Evolutionary conservation across 1,140 invertebrate genomes (phyloP).

Genomic region (Berghia stephanieae): DNA sequence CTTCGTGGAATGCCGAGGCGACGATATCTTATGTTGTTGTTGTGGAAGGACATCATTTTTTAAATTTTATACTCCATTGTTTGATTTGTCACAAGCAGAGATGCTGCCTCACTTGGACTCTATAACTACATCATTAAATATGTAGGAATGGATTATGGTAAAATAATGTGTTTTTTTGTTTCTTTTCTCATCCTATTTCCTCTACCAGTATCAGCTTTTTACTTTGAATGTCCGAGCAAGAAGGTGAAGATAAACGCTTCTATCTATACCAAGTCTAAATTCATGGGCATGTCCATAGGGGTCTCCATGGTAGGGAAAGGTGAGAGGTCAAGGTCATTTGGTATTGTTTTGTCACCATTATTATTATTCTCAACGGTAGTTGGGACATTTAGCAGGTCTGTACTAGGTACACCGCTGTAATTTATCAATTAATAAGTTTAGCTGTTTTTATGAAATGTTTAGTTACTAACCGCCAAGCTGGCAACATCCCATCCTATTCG

Average conservation of each 20-base stretch:
- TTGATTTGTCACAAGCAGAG: too few species aligned
- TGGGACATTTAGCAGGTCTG: neutral
- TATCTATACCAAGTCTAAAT: constrained; percentile 98
- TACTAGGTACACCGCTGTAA: neutral
- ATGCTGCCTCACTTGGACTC: too few species aligned
- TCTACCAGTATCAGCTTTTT: constrained; percentile 90
- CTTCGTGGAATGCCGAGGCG: too few species aligned
- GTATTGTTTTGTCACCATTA: neutral
- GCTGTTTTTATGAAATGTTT: too few species aligned
- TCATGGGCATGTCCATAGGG: constrained; percentile 92
- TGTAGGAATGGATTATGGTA: too few species aligned
- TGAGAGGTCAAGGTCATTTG: constrained; percentile 37
- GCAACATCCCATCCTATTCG: too few species aligned
- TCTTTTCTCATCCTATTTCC: neutral
- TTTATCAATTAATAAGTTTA: neutral
- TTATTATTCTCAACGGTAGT: neutral
- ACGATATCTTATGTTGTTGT: too few species aligned
- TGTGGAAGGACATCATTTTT: too few species aligned
- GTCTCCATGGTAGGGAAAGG: constrained; percentile 70
- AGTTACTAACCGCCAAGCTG: too few species aligned
- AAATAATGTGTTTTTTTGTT: neutral
- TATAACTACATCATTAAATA: too few species aligned
- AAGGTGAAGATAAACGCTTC: constrained; percentile 90
- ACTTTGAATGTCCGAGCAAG: constrained; percentile 92
- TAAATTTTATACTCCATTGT: too few species aligned